Conservation (phyloP, 2,797 vertebrate species). For the Meriones psammophilus region DNA sequence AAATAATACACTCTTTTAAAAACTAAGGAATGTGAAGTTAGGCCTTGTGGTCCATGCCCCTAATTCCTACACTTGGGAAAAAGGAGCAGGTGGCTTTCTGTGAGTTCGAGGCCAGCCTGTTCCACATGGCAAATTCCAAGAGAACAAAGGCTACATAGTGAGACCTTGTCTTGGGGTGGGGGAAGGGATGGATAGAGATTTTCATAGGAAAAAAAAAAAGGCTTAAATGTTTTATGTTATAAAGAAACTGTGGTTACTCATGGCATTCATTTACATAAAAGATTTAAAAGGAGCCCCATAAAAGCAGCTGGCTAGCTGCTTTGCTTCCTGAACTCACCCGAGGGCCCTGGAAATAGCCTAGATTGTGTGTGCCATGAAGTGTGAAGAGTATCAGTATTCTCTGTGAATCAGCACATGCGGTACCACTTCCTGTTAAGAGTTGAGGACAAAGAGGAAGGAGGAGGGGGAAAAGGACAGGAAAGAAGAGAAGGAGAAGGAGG, state of each 20-base stretch:
- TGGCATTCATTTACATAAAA: background rate
- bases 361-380: background rate
- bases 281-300: background rate
- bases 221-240: slow-evolving; percentile 9
- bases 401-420: slow-evolving; percentile 26
- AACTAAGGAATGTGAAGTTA: background rate
- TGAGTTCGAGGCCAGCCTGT: background rate
- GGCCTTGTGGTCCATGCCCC: background rate
- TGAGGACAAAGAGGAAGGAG: background rate
- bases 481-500: background rate
- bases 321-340: background rate
- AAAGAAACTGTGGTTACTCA: background rate
- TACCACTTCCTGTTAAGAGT: slow-evolving; percentile 20
- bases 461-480: background rate
- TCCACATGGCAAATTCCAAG: background rate
- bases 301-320: background rate
- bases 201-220: slow-evolving; percentile 25
- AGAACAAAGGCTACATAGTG: background rate
- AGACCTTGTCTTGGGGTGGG: background rate
- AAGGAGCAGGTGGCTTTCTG: background rate
- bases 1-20: slow-evolving; percentile 22
- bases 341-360: slow-evolving; percentile 3
- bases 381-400: slow-evolving; percentile 18
- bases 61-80: background rate
- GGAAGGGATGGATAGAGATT: background rate